These are phyloP conservation scores for Teinopalpus imperialis DNA, from an alignment of 2,888 invertebrate genomes.

Conservation along the genomic window DNA sequence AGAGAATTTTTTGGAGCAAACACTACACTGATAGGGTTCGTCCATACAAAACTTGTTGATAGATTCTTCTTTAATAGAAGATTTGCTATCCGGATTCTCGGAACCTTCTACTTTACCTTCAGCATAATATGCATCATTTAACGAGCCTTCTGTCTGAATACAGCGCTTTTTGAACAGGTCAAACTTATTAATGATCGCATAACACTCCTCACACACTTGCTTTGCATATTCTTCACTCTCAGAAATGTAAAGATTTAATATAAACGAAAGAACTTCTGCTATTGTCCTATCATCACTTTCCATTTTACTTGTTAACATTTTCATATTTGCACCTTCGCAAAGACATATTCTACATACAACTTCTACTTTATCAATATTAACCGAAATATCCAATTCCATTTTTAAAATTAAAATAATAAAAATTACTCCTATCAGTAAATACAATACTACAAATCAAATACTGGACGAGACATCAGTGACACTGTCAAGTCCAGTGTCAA, in stretches of 20 bases:
- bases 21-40: slow-evolving; percentile 33
- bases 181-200: slow-evolving; percentile 48
- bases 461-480: slow-evolving; percentile 11
- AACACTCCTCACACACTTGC: slow-evolving; percentile 63
- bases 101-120: slow-evolving; percentile 24
- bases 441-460: slow-evolving; percentile 9
- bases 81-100: slow-evolving; percentile 5
- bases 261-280: slow-evolving; percentile 49
- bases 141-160: slow-evolving; percentile 49
- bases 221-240: slow-evolving; percentile 53
- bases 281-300: slow-evolving; percentile 46
- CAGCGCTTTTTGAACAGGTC: slow-evolving; percentile 63
- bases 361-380: slow-evolving; percentile 28
- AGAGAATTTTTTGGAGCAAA: slow-evolving; percentile 33
- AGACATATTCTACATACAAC: slow-evolving; percentile 61
- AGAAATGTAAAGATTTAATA: slow-evolving; percentile 52
- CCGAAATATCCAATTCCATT: slow-evolving; percentile 16
- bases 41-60: slow-evolving; percentile 17
- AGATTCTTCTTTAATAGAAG: slow-evolving; percentile 13
- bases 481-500: slow-evolving; percentile 4
- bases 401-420: not conserved
- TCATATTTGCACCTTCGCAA: slow-evolving; percentile 45
- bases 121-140: slow-evolving; percentile 42
- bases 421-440: slow-evolving; percentile 5
- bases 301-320: slow-evolving; percentile 48